Evolutionary conservation across 35 echinoderm and acorn worm species (phyloP).

Genomic region (Heliocidaris tuberculata): DNA sequence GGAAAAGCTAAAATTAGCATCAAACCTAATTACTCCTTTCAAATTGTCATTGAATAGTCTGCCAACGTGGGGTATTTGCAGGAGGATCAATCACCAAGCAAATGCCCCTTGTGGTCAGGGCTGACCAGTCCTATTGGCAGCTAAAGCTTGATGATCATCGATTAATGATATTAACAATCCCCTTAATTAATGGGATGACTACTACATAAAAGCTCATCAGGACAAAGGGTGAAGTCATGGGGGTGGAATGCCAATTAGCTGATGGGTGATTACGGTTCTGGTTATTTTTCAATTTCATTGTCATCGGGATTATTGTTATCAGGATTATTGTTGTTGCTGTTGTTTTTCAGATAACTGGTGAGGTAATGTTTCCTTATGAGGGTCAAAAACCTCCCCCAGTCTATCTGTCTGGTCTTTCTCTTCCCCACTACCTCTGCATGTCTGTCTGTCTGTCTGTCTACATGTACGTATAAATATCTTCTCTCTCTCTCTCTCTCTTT

Average conservation of each 20-base stretch:
- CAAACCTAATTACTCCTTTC: neutral
- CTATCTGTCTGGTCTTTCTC: neutral
- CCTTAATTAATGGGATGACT: neutral
- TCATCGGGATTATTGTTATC: neutral
- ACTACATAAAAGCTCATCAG: neutral
- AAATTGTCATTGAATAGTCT: neutral
- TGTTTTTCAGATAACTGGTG: neutral
- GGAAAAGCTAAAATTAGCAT: neutral
- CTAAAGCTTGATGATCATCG: neutral
- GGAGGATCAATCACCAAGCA: neutral
- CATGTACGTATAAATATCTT: neutral
- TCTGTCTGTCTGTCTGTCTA: neutral
- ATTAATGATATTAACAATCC: constrained; percentile 19
- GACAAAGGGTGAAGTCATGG: neutral
- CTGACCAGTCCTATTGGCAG: neutral
- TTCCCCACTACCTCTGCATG: neutral
- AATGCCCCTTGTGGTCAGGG: neutral
- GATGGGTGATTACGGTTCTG: neutral
- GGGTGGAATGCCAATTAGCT: neutral
- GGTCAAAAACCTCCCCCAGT: neutral
- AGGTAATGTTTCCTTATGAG: neutral
- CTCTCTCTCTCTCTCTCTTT: neutral
- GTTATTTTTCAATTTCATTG: neutral
- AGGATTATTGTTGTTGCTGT: neutral
- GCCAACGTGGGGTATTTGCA: neutral